These are phyloP conservation scores for Chascanopsetta lugubris DNA, from an alignment of 2,113 vertebrate species.

Conservation along the genomic window DNA sequence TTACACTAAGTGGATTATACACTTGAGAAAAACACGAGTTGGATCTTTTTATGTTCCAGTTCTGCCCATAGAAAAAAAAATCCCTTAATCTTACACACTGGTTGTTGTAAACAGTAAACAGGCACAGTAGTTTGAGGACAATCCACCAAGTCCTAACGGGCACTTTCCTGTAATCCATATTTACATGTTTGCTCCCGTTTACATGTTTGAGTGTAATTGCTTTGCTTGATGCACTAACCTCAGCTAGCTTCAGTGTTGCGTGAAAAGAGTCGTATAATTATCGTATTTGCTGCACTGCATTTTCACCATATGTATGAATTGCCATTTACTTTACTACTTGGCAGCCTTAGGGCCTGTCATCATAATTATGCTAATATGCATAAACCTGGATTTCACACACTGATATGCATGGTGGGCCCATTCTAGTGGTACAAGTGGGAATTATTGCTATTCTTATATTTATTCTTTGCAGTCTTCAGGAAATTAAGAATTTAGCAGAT, in stretches of 20 bases:
- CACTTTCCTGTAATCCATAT: neutral
- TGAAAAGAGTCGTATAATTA: neutral
- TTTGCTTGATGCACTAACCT: neutral
- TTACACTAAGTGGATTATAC: too few species aligned
- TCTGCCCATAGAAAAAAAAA: too few species aligned
- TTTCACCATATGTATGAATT: neutral
- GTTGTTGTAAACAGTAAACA: too few species aligned
- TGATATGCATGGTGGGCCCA: neutral
- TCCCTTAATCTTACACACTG: too few species aligned
- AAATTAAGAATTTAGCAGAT: too few species aligned
- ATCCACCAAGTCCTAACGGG: neutral
- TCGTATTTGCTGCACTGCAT: neutral
- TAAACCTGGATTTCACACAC: neutral
- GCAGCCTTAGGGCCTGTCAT: neutral
- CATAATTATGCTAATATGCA: constrained; percentile 14
- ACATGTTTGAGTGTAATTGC: neutral
- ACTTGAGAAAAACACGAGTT: too few species aligned
- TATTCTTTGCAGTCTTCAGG: constrained; percentile 6
- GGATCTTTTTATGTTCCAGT: too few species aligned
- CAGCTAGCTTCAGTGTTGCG: neutral
- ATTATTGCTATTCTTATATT: constrained; percentile 13
- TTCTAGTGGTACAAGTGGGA: constrained; percentile 5
- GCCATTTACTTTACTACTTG: neutral
- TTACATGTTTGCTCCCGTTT: neutral
- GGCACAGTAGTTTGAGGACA: too few species aligned